phyloP scores from a whole-genome alignment of 1,140 invertebrate genomes.

The Paraescarpia echinospica region DNA sequence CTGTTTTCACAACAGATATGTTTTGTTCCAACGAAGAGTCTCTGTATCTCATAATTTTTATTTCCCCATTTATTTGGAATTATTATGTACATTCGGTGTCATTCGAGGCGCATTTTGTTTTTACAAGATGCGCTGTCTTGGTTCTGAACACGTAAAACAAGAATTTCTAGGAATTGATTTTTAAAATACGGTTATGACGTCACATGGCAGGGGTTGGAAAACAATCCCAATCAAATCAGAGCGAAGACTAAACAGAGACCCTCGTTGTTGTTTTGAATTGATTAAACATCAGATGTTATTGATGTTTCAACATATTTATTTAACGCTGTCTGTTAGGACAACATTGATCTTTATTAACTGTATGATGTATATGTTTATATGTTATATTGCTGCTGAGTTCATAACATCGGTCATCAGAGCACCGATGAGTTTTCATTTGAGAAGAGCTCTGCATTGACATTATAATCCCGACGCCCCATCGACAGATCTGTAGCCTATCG shows the following conservation, averaged over 20 bases:
- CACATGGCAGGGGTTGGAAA: neutral
- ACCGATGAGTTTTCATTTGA: neutral
- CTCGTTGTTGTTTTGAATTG: neutral
- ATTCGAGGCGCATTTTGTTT: too few relatives aligned
- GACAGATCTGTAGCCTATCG: neutral
- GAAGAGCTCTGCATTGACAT: neutral
- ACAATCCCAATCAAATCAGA: neutral
- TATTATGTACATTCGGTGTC: neutral
- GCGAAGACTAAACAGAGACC: neutral
- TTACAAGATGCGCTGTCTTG: too few relatives aligned
- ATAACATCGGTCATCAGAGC: neutral
- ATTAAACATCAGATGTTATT: neutral
- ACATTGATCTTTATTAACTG: neutral
- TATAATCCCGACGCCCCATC: neutral
- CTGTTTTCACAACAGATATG: neutral
- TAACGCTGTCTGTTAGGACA: neutral
- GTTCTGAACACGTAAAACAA: too few relatives aligned
- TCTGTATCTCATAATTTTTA: neutral
- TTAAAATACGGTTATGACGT: neutral
- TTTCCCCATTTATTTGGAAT: neutral
- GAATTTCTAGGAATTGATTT: neutral
- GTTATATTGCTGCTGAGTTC: neutral
- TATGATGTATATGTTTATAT: neutral
- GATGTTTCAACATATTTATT: too few relatives aligned
- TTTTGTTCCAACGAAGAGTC: neutral